A percentile compares a stretch with the other conserved stretches of the same genome.
These are phyloP conservation scores for Oscheius sp. DNA, from an alignment of 2,888 invertebrate species.

Conservation along the genomic window DNA sequence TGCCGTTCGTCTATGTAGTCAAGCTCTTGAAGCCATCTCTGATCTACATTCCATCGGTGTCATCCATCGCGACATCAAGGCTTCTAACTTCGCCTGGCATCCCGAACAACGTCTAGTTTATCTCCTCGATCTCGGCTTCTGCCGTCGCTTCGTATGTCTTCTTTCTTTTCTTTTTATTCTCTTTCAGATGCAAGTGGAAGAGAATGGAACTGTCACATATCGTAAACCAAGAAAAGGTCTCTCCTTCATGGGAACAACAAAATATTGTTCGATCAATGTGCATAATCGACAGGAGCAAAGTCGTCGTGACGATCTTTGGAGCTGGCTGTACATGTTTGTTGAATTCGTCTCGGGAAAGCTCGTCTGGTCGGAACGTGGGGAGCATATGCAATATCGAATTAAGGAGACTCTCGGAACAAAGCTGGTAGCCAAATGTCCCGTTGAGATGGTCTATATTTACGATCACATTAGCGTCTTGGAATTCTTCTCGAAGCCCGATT, in stretches of 20 bases:
- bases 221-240: slow-evolving; percentile 42
- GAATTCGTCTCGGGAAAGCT: slow-evolving; percentile 54
- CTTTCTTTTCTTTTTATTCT: neutral
- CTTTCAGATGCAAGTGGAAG: slow-evolving; percentile 9
- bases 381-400: slow-evolving; percentile 33
- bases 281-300: slow-evolving; percentile 51
- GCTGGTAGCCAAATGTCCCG: slow-evolving; percentile 44
- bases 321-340: slow-evolving; percentile 59
- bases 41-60: slow-evolving; percentile 57
- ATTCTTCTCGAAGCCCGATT: slow-evolving; percentile 43
- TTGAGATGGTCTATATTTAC: slow-evolving; percentile 39
- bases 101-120: slow-evolving; percentile 29
- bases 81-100: slow-evolving; percentile 60
- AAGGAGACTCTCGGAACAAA: slow-evolving; percentile 37
- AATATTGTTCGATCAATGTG: slow-evolving; percentile 48
- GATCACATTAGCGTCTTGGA: slow-evolving; percentile 39
- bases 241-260: slow-evolving; percentile 57
- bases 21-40: slow-evolving; percentile 41
- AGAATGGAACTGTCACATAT: slow-evolving; percentile 4
- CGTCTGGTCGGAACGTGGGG: slow-evolving; percentile 39
- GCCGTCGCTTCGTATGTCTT: slow-evolving; percentile 36
- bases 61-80: slow-evolving; percentile 62
- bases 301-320: slow-evolving; percentile 62
- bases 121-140: slow-evolving; percentile 49
- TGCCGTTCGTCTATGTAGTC: slow-evolving; percentile 53